Evolutionary conservation across 2,888 invertebrate genomes (phyloP).

Genomic region (Ophioninae sp.): DNA sequence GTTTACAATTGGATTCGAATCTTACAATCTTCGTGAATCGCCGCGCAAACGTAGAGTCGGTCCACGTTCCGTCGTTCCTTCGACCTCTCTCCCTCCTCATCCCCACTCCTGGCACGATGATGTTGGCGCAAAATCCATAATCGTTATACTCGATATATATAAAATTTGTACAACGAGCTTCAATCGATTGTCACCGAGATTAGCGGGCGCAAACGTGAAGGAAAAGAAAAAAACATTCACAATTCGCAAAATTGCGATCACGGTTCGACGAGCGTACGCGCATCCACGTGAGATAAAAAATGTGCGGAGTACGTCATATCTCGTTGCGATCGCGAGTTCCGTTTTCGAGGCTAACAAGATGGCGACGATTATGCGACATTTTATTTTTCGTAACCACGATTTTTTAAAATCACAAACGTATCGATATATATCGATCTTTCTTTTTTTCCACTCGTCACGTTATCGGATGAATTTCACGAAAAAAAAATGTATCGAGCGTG

Average conservation of each 20-base stretch:
- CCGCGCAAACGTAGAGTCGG: slow-evolving; percentile 65
- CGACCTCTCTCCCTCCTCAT: slow-evolving; percentile 29
- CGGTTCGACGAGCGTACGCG: slow-evolving; percentile 25
- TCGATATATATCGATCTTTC: background rate
- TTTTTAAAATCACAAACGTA: slow-evolving; percentile 31
- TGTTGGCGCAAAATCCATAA: slow-evolving; percentile 73
- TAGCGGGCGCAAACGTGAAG: slow-evolving; percentile 52
- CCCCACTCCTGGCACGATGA: slow-evolving; percentile 72
- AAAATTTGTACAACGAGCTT: slow-evolving; percentile 51
- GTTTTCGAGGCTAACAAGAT: slow-evolving; percentile 69
- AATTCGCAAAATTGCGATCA: slow-evolving; percentile 59
- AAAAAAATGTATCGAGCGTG: slow-evolving; percentile 48
- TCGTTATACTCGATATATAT: slow-evolving; percentile 53
- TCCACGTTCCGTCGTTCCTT: slow-evolving; percentile 58
- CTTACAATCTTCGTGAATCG: slow-evolving; percentile 66
- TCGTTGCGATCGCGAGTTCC: slow-evolving; percentile 67
- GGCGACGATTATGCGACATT: slow-evolving; percentile 66
- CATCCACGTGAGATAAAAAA: slow-evolving; percentile 63
- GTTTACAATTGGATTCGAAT: slow-evolving; percentile 52
- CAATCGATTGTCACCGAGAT: slow-evolving; percentile 43
- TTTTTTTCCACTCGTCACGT: slow-evolving; percentile 32
- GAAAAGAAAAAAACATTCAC: slow-evolving; percentile 23
- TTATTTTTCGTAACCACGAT: slow-evolving; percentile 29
- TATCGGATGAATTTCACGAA: slow-evolving; percentile 29
- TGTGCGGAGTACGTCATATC: slow-evolving; percentile 66